Evolutionary conservation across 1,140 invertebrate genomes (phyloP), one percentile per base, ranked within the genome.

Genomic region (Papilio aristodemus): DNA sequence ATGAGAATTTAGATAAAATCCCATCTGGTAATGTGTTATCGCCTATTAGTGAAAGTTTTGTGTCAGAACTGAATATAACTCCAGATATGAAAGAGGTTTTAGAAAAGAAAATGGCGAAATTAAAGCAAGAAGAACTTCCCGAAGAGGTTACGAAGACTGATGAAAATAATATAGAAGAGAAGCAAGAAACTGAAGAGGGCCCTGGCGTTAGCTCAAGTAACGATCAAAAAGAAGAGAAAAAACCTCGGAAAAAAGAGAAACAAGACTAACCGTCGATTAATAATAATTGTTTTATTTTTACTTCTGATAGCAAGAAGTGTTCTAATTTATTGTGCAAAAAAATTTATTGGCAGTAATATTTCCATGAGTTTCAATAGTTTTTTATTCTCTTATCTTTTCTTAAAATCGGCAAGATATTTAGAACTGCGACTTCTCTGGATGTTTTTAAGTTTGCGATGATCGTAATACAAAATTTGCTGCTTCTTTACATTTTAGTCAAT

Each of bases 191-290:
- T 64, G 22, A 63, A 7, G 46, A 50, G 2, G 17, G 3, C 11
- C 46, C 46, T 1, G 19, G 46, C 19, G 9, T 13, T 17, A 22
- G 46, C 46, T 54, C 46, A 8, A 10, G 0, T 46, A 13, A 54
- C 0, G 46, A 54, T 10, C 39, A 67, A 14, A 68, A 76, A 38
- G 75, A 80, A 73, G 71, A 74, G 58, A 77, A 72, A 9, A 79
- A 84, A 57, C 79, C 78, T 6, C n/a, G n/a, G 8, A 66, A 68
- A 46, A 79, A 85, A 67, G 76, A 80, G 73, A 85, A 82, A 69
- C 77, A 79, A 71, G 80, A 82, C 57, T 79, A 71, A 46, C 17
- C 36, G 2, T 27, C 14, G 7, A 38, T 36, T 13, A 50, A 50
- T 9, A 39, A 39, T 39, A 39, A 8, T 38, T 38, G 11, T 38